These are phyloP conservation scores for Mellilla xanthometata DNA, from an alignment of 2,888 invertebrate genomes.

Conservation along the genomic window DNA sequence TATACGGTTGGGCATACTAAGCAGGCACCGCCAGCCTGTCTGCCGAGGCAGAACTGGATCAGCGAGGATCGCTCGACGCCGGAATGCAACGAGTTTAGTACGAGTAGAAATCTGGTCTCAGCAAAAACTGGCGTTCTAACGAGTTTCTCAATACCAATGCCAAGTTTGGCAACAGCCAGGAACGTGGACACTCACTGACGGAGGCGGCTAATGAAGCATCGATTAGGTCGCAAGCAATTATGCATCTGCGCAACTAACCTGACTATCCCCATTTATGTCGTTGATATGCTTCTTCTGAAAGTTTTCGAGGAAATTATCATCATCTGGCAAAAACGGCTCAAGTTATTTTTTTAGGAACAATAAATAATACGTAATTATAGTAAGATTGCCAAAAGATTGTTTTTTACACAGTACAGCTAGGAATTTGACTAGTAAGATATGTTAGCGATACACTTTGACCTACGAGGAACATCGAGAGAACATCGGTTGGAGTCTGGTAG, in stretches of 20 bases:
- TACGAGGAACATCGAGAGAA: too few relatives aligned
- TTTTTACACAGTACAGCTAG: too few relatives aligned
- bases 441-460: too few relatives aligned
- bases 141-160: constrained; percentile 70
- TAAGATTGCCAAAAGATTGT: too few relatives aligned
- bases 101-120: constrained; percentile 67
- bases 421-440: too few relatives aligned
- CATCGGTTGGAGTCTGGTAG: too few relatives aligned
- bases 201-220: constrained; percentile 12
- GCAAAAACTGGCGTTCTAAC: constrained; percentile 66
- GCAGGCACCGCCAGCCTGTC: constrained; percentile 48
- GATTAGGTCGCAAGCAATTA: background rate
- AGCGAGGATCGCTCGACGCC: constrained; percentile 35
- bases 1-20: too few relatives aligned
- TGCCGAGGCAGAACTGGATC: constrained; percentile 43
- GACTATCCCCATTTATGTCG: background rate
- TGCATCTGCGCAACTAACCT: background rate
- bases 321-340: too few relatives aligned
- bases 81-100: constrained; percentile 49
- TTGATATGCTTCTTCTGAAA: background rate
- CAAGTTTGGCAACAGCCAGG: constrained; percentile 56
- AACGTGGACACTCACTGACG: constrained; percentile 43
- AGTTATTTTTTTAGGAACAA: too few relatives aligned
- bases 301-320: too few relatives aligned
- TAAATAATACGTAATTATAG: too few relatives aligned